Base-by-base conservation (phyloP, 30 jellyfish, hydroid and myxozoan genomes). In the Calvadosia cruxmelitensis region DNA sequence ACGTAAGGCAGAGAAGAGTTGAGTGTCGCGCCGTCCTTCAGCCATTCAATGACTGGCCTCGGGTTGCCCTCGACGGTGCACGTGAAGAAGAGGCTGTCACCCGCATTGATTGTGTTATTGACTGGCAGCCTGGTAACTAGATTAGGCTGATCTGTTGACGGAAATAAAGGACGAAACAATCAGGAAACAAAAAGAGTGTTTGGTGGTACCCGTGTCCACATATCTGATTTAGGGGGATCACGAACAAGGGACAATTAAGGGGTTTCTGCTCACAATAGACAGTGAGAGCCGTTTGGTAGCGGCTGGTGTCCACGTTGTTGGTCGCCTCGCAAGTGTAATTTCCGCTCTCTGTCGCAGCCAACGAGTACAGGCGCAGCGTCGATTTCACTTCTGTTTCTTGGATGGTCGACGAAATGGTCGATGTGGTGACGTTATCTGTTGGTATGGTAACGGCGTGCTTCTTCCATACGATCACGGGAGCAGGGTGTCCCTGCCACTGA, bases 41-140 rank as follows among this genome's bases (percentile, higher is more conserved):
- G 36, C 83, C 83, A 73, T 26, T 24, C 75, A 20, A 73, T 32
- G 25, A 28, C 50, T 1, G 75, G 63, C 49, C 15, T 1, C 3
- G 83, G 83, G 29, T 73, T 53, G 67, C 83, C 63, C 33, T 49
- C 42, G 31, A 42, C 68, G 33, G 36, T 62, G 67, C 83, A 73
- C 26, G 34, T 34, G 52, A 73, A 2, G 15, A 34, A 1, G 1
- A 57, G 29, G 34, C 23, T 57, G 23, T 73, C 74, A 3, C 63
- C 31, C 24, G 33, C 33, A 1, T 34, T 33, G 30, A 51, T 53
- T 1, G 34, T 25, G 31, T 31, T 3, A 3, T 3, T 16, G 0
- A 68, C 33, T 33, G 74, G 35, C 66, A 73, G 42, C 10, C 68
- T 12, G 15, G 61, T 1, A 31, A 73, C 34, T 34, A 73, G 1